Base-by-base conservation (phyloP, 1,140 invertebrate species). In the Brachystomella parvula region DNA sequence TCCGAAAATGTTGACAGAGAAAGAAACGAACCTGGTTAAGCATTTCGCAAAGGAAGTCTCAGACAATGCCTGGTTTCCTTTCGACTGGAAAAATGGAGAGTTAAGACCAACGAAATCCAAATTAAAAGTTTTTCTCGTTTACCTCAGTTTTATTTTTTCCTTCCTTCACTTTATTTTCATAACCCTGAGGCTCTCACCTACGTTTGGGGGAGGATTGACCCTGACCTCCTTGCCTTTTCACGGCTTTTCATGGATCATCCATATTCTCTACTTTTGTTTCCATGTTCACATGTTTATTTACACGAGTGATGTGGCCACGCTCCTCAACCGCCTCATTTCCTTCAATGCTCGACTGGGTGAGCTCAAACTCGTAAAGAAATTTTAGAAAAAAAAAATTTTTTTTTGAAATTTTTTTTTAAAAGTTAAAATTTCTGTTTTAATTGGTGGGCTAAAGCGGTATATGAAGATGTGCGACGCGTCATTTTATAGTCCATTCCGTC, bases 201-300 rank as follows among this genome's bases (percentile, higher is more conserved):
- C 12, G 6, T 53, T 53, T 53, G 49, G 49, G 12, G 49, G 49
- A 12, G 49, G 49, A 53, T 6, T 53, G 24, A 53, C 49, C 3
- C 6, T 53, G 49, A 24, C 9, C 3, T 53, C 49, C 12, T 17
- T 53, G 49, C 49, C 49, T 6, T 53, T 53, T 24, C 49, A 53
- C 24, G 49, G 49, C 9, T 53, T 53, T 26, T 53, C 49, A 12
- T 53, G 12, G 3, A 53, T 53, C 21, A 53, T 53, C 24, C 49
- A 53, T 26, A 53, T 53, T 24, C 12, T 53, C 12, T 53, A 53
- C 21, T 6, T 53, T 26, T 53, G 15, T 53, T 53, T 53, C 49
- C 21, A 53, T 24, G 24, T 53, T 53, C 49, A 53, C 21, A 53
- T 53, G 49, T 53, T 53, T 24, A 15, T 53, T 26, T 53, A 53